Percentiles rank a stretch among this genome's conserved stretches.
These are phyloP conservation scores for Stegodyphus dumicola DNA, from an alignment of 1,140 invertebrate species.

Conservation along the genomic window DNA sequence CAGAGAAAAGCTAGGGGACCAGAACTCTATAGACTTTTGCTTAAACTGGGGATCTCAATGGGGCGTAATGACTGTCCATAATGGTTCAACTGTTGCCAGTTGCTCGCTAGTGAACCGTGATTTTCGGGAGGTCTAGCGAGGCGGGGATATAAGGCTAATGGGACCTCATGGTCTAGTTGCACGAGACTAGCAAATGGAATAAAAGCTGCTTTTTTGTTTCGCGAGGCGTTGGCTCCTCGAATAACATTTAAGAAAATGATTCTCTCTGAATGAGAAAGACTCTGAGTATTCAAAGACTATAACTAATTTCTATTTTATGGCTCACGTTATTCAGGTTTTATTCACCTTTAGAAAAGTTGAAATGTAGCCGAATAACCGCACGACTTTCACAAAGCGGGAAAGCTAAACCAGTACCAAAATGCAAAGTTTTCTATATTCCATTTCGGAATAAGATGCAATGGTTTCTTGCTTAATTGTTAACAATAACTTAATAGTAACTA, in stretches of 20 bases:
- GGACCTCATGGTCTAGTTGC: conserved; percentile 37
- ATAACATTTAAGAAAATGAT: conserved; percentile 55
- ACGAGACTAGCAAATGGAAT: conserved; percentile 19
- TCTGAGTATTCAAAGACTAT: no score
- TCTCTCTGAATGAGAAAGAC: conserved; percentile 17
- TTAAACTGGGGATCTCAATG: conserved; percentile 46
- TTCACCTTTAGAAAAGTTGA: no score
- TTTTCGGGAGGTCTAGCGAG: not conserved
- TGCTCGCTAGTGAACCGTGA: conserved; percentile 49
- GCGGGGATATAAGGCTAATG: conserved; percentile 39
- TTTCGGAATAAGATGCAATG: no score
- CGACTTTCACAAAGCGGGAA: no score
- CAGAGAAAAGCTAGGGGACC: conserved; percentile 28
- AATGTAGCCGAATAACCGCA: no score
- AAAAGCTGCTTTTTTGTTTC: conserved; percentile 45
- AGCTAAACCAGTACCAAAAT: no score
- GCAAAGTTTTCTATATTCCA: no score
- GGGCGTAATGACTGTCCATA: conserved; percentile 60
- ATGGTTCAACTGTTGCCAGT: conserved; percentile 61
- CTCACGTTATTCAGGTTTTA: no score
- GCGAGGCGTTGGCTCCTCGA: conserved; percentile 32
- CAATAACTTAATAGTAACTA: no score
- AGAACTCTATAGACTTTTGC: conserved; percentile 44
- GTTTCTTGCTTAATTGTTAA: no score
- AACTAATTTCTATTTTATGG: no score